Conservation (phyloP, 30 jellyfish, hydroid and myxozoan species). For the Cassiopea andromeda region DNA sequence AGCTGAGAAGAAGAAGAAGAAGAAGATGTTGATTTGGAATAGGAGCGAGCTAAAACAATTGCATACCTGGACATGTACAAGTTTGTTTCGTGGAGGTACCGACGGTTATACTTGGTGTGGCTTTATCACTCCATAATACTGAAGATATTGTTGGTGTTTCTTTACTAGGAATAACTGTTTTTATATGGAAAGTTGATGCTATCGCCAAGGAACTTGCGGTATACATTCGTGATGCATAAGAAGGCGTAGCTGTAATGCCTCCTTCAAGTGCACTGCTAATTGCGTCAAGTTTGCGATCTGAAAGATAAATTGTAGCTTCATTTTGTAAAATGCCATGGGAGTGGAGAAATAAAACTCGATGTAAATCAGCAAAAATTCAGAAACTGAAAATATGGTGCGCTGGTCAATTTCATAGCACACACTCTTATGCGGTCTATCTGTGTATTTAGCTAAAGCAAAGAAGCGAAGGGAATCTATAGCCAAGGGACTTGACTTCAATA, state of each 20-base stretch:
- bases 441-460: no score
- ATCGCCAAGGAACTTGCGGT: neutral
- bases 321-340: neutral
- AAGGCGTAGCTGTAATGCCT: neutral
- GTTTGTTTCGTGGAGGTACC: neutral
- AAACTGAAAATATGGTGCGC: no score
- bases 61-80: neutral
- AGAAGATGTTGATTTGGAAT: neutral
- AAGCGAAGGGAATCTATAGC: no score
- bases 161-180: neutral
- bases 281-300: neutral
- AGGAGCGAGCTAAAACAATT: no score
- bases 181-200: neutral
- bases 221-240: neutral
- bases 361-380: no score
- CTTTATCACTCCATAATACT: neutral
- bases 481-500: no score
- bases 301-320: neutral
- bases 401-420: no score
- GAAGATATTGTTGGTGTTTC: neutral
- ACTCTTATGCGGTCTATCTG: no score
- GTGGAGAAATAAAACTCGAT: neutral
- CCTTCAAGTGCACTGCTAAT: neutral
- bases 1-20: no score
- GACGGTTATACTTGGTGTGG: neutral